These are phyloP conservation scores for Drosophila buzzatii DNA, from an alignment of 2,888 invertebrate species.

Conservation along the genomic window DNA sequence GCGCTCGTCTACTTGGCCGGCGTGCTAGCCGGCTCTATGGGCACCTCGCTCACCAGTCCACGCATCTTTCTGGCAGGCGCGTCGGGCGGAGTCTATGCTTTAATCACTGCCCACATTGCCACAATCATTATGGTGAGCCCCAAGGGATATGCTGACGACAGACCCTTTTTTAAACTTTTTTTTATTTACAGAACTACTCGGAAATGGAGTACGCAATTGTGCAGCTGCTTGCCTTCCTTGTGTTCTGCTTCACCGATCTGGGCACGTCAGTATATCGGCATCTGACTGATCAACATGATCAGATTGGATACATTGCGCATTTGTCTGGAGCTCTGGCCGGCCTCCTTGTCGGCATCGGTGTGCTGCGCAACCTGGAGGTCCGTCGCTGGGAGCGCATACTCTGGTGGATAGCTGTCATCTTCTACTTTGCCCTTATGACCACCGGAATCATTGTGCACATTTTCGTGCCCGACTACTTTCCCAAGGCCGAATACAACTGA, in stretches of 20 bases:
- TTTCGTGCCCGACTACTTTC: slow-evolving; percentile 87
- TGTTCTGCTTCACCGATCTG: slow-evolving; percentile 93
- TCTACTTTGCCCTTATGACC: slow-evolving; percentile 90
- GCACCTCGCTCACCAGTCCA: slow-evolving; percentile 93
- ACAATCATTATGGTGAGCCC: slow-evolving; percentile 91
- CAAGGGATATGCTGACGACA: too few species aligned
- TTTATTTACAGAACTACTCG: slow-evolving; percentile 92
- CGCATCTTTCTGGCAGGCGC: slow-evolving; percentile 95
- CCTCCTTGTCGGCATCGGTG: slow-evolving; percentile 91
- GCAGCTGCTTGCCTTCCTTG: slow-evolving; percentile 92
- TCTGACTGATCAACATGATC: slow-evolving; percentile 88
- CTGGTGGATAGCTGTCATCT: slow-evolving; percentile 92
- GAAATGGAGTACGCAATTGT: slow-evolving; percentile 98
- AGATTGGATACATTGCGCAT: slow-evolving; percentile 97
- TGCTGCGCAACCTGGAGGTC: slow-evolving; percentile 92
- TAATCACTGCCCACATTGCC: slow-evolving; percentile 96
- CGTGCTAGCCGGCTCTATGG: slow-evolving; percentile 93
- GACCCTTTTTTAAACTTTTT: neutral
- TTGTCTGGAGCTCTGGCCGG: slow-evolving; percentile 96
- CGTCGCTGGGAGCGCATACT: slow-evolving; percentile 92
- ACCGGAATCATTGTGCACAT: slow-evolving; percentile 91
- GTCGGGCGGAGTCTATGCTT: slow-evolving; percentile 97
- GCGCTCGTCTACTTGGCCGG: slow-evolving; percentile 93
- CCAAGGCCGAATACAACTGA: slow-evolving; percentile 81
- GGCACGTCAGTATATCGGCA: slow-evolving; percentile 97